Evolutionary conservation across 1,140 invertebrate genomes (phyloP), one percentile per base, ranked within the genome.

Genomic region (Brachionus angularis): DNA sequence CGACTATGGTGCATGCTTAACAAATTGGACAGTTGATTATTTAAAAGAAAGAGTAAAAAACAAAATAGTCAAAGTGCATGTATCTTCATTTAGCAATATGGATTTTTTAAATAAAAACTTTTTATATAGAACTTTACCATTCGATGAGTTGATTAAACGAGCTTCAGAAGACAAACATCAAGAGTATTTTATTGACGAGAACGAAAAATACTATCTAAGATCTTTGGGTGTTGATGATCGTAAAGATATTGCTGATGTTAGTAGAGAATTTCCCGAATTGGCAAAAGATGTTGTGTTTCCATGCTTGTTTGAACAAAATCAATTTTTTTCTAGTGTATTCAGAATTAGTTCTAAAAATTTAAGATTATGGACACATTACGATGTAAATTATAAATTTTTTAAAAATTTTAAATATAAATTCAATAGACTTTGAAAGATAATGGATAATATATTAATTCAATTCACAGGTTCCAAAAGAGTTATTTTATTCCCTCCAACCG

Each of bases 361-460:
- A 18, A 83, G 84, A 72, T 73, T 86, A 18, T 86, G 86, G 86
- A 86, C 85, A 31, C 86, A 86, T 78, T 86, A 86, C 80, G 86
- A 86, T 81, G 83, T 83, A 75, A 76, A 73, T 74, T 33, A 10
- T 44, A n/a, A n/a, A n/a, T 18, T 18, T 8, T 16, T 31, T 39
- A 42, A 31, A 25, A 1, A 25, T n/a, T 67, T 18, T 18, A 5
- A 12, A 55, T 25, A 10, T 25, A 14, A 8, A 50, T 52, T 46
- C 25, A 29, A 64, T 14, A 39, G 36, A 44, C 69, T 47, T 71
- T 64, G 74, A 1, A 53, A 83, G 82, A 76, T 86, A 5, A 85
- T 86, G 83, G 85, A 86, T 76, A 86, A 86, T 74, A 74, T 86
- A 8, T 75, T 86, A 21, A 83, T 86, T 52, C 85, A 86, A 78